Evolutionary conservation across 2,888 invertebrate genomes (phyloP), one percentile per base, ranked within the genome.

Genomic region (Cosmopolites sordidus): DNA sequence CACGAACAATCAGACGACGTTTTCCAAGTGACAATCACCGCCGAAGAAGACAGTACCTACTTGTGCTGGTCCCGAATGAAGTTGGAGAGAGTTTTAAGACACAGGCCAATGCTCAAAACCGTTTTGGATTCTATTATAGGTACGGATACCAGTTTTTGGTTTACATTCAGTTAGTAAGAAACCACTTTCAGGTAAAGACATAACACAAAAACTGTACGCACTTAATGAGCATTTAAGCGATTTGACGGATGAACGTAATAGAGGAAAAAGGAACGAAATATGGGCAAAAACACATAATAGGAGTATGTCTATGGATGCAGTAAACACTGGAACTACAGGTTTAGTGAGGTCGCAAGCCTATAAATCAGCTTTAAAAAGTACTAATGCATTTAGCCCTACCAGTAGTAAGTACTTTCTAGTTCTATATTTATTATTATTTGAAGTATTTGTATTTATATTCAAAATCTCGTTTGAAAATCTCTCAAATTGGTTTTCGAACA

Each of bases 141-240:
- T 83, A 69, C 22, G 22, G 8, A 8, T n/a, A n/a, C n/a, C n/a
- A n/a, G n/a, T n/a, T n/a, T n/a, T n/a, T n/a, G n/a, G n/a, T n/a
- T n/a, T n/a, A n/a, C n/a, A n/a, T n/a, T n/a, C n/a, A n/a, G n/a
- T n/a, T n/a, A n/a, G n/a, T n/a, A n/a, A n/a, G n/a, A 22, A 22
- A 8, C n/a, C 4, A 37, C n/a, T 12, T 12, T 45, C 51, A 79
- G 87, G 87, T 54, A 89, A 89, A 73, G 90, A 90, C 71, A 88
- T 91, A 69, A 89, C 90, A 29, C 86, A 87, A 69, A 90, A 91
- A 74, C 75, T 91, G 65, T 90, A 90, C 73, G 87, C 88, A 16
- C 78, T 89, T 62, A 88, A 88, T 69, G 89, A 89, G 68, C 86
- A 87, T 44, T 73, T 88, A 58, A 76, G 78, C 37, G 79, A 80